phyloP scores from a whole-genome alignment of 2,888 invertebrate genomes.

The Pyrgus malvae region DNA sequence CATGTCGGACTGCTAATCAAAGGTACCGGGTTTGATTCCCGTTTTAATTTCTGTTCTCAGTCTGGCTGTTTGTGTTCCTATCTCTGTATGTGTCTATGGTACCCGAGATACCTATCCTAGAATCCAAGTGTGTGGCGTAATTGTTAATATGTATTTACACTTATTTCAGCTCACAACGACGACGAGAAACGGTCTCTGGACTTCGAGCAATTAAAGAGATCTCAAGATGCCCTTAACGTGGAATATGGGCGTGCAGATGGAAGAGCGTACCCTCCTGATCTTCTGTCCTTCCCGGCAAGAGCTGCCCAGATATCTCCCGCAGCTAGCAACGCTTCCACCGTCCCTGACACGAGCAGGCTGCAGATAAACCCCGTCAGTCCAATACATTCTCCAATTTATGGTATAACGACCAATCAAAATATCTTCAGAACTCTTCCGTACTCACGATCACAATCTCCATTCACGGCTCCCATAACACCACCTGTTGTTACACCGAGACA shows the following conservation, averaged over 20 bases:
- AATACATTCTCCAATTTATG: conserved; percentile 85
- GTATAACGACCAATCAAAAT: conserved; percentile 82
- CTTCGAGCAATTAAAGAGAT: conserved; percentile 82
- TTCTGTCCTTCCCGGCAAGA: conserved; percentile 89
- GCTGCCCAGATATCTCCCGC: conserved; percentile 88
- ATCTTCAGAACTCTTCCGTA: conserved; percentile 91
- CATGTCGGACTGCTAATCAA: too few species aligned
- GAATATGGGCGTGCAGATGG: conserved; percentile 80
- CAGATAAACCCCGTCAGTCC: conserved; percentile 85
- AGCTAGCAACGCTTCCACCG: conserved; percentile 91
- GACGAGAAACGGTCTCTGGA: conserved; percentile 87
- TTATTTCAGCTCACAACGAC: conserved; percentile 82
- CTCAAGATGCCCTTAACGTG: conserved; percentile 78
- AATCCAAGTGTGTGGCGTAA: too few species aligned
- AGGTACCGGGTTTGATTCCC: too few species aligned
- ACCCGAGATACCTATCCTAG: too few species aligned
- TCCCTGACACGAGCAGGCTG: conserved; percentile 86
- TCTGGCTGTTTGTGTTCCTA: too few species aligned
- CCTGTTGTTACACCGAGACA: conserved; percentile 87
- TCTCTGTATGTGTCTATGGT: too few species aligned
- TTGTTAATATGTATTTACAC: conserved; percentile 13
- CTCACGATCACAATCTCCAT: conserved; percentile 89
- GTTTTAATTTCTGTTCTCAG: too few species aligned
- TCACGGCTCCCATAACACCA: conserved; percentile 83
- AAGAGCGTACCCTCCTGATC: conserved; percentile 89